phyloP scores from a whole-genome alignment of 2,888 invertebrate species.

The Polyommatus iphigenia region DNA sequence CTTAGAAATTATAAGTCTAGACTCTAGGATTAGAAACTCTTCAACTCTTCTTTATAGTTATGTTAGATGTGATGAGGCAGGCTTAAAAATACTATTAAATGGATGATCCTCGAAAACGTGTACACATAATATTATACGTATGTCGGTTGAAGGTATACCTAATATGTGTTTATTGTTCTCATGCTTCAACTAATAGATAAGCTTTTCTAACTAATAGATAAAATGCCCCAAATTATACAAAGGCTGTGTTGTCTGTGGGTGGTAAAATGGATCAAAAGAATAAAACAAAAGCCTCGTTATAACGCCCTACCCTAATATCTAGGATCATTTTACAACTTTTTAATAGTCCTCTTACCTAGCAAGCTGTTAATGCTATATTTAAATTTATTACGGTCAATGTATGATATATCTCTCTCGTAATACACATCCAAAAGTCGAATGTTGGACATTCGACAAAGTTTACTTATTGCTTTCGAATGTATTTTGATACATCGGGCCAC shows the following conservation, averaged over 20 bases:
- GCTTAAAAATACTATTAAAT: background rate
- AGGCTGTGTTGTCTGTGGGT: background rate
- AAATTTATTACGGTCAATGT: background rate
- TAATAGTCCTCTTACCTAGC: background rate
- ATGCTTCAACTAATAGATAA: conserved; percentile 27
- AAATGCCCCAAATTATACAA: background rate
- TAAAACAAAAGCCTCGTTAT: conserved; percentile 7
- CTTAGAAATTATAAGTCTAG: too few relatives aligned
- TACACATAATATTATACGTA: background rate
- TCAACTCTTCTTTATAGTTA: background rate
- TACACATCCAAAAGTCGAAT: background rate
- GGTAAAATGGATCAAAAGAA: background rate
- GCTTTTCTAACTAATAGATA: background rate
- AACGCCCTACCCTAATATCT: background rate
- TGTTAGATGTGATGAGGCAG: background rate
- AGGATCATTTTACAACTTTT: background rate
- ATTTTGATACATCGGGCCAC: background rate
- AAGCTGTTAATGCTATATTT: background rate
- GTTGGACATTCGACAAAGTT: background rate
- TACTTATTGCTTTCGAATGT: background rate
- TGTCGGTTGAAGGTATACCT: background rate
- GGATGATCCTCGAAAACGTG: background rate
- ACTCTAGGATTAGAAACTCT: too few relatives aligned
- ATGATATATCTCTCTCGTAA: background rate
- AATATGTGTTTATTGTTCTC: background rate